Conservation (phyloP, 2,888 invertebrate species). For the Conistra vaccinii region DNA sequence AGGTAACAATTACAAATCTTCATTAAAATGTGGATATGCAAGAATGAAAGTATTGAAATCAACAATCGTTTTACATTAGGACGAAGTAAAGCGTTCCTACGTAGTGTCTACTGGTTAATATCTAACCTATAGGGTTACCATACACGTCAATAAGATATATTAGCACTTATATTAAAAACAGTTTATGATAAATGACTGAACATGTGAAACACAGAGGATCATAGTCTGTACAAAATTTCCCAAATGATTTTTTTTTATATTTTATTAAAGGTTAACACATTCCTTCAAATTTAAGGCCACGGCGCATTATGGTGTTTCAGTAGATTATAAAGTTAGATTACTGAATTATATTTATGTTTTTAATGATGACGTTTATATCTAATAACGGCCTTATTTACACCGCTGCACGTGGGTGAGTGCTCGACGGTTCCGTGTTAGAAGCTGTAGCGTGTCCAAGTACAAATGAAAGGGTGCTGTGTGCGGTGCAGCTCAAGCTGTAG, state of each 20-base stretch:
- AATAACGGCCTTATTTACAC: slow-evolving; percentile 84
- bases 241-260: slow-evolving; percentile 68
- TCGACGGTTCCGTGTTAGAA: slow-evolving; percentile 49
- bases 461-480: slow-evolving; percentile 61
- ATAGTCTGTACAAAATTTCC: slow-evolving; percentile 82
- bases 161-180: slow-evolving; percentile 81
- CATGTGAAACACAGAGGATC: slow-evolving; percentile 77
- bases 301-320: slow-evolving; percentile 90
- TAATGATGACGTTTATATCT: slow-evolving; percentile 79
- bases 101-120: slow-evolving; percentile 79
- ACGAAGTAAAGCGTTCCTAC: slow-evolving; percentile 85
- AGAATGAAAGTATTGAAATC: slow-evolving; percentile 84
- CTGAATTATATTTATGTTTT: slow-evolving; percentile 81
- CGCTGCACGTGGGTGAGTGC: slow-evolving; percentile 46
- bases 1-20: slow-evolving; percentile 89
- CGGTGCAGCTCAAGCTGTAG: slow-evolving; percentile 67
- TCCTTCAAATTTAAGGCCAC: slow-evolving; percentile 90
- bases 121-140: slow-evolving; percentile 83
- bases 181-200: slow-evolving; percentile 76
- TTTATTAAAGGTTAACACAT: slow-evolving; percentile 87
- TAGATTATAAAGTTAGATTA: slow-evolving; percentile 87
- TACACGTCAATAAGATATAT: slow-evolving; percentile 79
- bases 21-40: slow-evolving; percentile 88
- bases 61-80: slow-evolving; percentile 82
- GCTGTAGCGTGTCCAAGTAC: slow-evolving; percentile 59